A percentile compares a stretch with the other conserved stretches of the same genome.
Evolutionary conservation across 2,888 invertebrate genomes (phyloP).

Genomic region (Cylloceria caligata): DNA sequence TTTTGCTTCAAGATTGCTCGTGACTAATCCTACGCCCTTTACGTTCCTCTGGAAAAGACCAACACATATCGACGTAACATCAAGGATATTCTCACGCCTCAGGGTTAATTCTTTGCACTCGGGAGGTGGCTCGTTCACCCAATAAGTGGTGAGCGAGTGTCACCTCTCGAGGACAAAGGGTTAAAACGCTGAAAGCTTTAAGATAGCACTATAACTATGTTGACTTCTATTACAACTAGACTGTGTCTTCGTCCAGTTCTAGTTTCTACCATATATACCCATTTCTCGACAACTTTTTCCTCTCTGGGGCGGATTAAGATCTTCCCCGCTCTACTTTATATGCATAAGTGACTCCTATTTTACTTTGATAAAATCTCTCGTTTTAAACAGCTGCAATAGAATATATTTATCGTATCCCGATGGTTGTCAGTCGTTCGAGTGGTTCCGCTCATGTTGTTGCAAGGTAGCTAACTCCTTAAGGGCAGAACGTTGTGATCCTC

Average conservation of each 20-base stretch:
- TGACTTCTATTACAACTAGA: not conserved
- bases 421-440: not conserved
- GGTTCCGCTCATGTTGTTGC: not conserved
- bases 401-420: not conserved
- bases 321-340: not conserved
- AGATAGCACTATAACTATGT: slow-evolving; percentile 7
- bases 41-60: slow-evolving; percentile 3
- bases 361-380: slow-evolving; percentile 3
- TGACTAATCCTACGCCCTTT: not conserved
- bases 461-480: too few relatives aligned
- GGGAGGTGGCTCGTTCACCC: too few relatives aligned
- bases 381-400: slow-evolving; percentile 6
- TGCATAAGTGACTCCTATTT: not conserved
- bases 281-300: not conserved
- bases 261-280: not conserved
- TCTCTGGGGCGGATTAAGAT: not conserved
- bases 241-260: not conserved
- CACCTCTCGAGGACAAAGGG: too few relatives aligned
- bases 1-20: not conserved
- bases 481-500: not conserved
- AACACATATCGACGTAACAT: slow-evolving; percentile 4
- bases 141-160: too few relatives aligned
- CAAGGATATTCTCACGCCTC: not conserved
- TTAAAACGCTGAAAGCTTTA: slow-evolving; percentile 16
- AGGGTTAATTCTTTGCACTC: too few relatives aligned